phyloP scores from a whole-genome alignment of 2,888 invertebrate genomes.

The Eurytoma californica region DNA sequence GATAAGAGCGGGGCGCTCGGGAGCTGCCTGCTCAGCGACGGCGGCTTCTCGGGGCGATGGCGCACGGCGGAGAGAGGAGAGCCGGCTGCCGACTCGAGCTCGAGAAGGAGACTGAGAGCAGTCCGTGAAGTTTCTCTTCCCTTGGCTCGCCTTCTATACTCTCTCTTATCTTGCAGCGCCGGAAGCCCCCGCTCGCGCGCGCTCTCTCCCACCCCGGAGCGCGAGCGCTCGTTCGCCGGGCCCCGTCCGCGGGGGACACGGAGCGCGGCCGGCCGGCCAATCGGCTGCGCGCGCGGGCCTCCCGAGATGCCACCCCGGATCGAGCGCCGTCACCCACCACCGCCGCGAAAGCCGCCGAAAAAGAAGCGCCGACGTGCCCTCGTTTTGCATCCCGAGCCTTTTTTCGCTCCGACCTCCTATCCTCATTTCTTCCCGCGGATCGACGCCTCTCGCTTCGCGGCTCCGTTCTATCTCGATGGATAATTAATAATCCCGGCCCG shows the following conservation, averaged over 20 bases:
- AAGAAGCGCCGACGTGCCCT: too few relatives aligned
- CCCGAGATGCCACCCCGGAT: background rate
- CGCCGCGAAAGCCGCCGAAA: background rate
- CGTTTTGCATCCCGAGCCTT: too few relatives aligned
- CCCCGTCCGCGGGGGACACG: background rate
- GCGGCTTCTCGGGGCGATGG: conserved; percentile 3
- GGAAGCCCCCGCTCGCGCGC: background rate
- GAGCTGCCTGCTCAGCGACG: too few relatives aligned
- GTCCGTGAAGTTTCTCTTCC: conserved; percentile 28
- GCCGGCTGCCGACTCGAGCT: conserved; percentile 53
- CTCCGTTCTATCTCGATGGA: conserved; percentile 9
- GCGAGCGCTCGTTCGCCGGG: background rate
- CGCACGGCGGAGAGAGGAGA: conserved; percentile 27
- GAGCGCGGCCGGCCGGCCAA: background rate
- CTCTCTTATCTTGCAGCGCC: conserved; percentile 2
- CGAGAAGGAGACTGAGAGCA: conserved; percentile 41
- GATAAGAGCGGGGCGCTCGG: background rate
- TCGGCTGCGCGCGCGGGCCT: too few relatives aligned
- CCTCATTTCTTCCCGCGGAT: conserved; percentile 61
- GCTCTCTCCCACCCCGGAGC: background rate
- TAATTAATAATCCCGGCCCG: conserved; percentile 22
- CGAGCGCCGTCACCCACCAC: background rate
- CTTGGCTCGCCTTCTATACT: conserved; percentile 1
- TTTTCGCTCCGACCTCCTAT: conserved; percentile 60
- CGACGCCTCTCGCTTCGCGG: conserved; percentile 1